Percentiles rank a stretch among this genome's conserved stretches.
phyloP scores from a whole-genome alignment of 92 coral and sea anemone genomes.

The Ricordea florida region DNA sequence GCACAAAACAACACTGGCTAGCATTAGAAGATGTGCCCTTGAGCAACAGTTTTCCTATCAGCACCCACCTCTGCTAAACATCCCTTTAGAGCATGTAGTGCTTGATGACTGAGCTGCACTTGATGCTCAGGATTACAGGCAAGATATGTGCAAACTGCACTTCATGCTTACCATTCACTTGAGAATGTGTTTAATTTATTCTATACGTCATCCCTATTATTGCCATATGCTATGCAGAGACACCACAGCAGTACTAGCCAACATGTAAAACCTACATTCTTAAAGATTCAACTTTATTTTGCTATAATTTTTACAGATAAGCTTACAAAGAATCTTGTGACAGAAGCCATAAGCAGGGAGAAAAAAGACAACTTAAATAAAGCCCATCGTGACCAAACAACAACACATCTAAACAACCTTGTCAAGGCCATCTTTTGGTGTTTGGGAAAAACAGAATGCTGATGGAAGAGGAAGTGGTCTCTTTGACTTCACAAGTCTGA shows the following conservation, averaged over 20 bases:
- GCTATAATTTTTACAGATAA: constrained; percentile 13
- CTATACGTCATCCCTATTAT: background rate
- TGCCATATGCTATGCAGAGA: too few relatives aligned
- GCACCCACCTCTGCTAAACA: constrained; percentile 55
- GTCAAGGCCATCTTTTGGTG: constrained; percentile 49
- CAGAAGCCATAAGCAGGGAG: constrained; percentile 56
- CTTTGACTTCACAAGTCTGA: constrained; percentile 61
- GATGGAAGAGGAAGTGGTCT: constrained; percentile 67
- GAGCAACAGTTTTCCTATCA: constrained; percentile 49
- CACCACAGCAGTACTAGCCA: too few relatives aligned
- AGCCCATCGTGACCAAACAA: constrained; percentile 47
- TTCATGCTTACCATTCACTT: too few relatives aligned
- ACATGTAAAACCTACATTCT: too few relatives aligned
- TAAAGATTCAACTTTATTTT: background rate
- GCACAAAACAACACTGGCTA: constrained; percentile 21
- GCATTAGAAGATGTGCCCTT: constrained; percentile 30
- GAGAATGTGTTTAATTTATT: background rate
- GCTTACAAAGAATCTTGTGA: constrained; percentile 45
- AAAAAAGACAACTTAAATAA: constrained; percentile 54
- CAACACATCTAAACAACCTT: constrained; percentile 37
- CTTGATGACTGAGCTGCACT: constrained; percentile 73
- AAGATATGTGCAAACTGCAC: background rate
- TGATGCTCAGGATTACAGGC: constrained; percentile 32
- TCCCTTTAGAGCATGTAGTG: constrained; percentile 61
- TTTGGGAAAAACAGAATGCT: constrained; percentile 70